phyloP scores from a whole-genome alignment of 2,797 vertebrate genomes.

The Microctenopoma stevenorrisi region DNA sequence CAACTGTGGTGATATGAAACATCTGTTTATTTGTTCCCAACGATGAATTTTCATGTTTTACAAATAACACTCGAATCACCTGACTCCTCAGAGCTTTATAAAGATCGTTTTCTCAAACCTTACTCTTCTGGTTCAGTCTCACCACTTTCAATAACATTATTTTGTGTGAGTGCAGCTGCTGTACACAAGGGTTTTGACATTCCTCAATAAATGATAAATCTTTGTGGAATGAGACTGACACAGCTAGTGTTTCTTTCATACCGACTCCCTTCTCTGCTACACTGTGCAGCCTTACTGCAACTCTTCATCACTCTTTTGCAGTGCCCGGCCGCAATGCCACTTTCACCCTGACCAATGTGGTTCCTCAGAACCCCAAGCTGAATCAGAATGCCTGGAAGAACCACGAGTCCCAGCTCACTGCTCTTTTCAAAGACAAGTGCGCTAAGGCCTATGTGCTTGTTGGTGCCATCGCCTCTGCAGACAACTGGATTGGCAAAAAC shows the following conservation, averaged over 20 bases:
- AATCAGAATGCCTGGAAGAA: conserved; percentile 82
- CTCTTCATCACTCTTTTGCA: conserved; percentile 27
- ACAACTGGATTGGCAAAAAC: conserved; percentile 83
- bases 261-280: background rate
- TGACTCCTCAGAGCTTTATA: too few relatives aligned
- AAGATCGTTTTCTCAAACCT: too few relatives aligned
- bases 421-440: conserved; percentile 70
- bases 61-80: too few relatives aligned
- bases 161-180: too few relatives aligned
- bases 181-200: too few relatives aligned
- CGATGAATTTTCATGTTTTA: too few relatives aligned
- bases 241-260: background rate
- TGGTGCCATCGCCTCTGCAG: conserved; percentile 76
- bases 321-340: conserved; percentile 81
- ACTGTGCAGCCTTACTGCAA: background rate
- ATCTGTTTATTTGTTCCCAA: too few relatives aligned
- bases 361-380: conserved; percentile 80
- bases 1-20: too few relatives aligned
- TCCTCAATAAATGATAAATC: background rate
- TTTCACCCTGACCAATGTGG: conserved; percentile 83
- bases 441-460: conserved; percentile 79
- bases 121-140: too few relatives aligned
- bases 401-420: conserved; percentile 73
- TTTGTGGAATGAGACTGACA: background rate
- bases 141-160: too few relatives aligned